Evolutionary conservation across 2,797 vertebrate genomes (phyloP).

Genomic region (Graptemys geographica): DNA sequence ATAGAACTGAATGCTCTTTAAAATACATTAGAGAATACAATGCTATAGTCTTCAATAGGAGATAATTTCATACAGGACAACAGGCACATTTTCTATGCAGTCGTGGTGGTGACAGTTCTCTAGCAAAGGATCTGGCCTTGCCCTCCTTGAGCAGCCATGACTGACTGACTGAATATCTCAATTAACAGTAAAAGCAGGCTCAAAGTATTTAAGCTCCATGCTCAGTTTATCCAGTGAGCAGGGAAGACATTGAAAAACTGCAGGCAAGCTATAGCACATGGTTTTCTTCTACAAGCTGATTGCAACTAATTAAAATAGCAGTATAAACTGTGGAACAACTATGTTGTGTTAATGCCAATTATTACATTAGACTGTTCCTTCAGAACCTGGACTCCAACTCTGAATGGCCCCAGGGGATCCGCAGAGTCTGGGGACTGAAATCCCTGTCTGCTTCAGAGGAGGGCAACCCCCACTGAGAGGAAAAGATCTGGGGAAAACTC

Average conservation of each 20-base stretch:
- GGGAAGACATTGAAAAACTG: neutral
- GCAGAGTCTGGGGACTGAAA: neutral
- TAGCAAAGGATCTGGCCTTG: neutral
- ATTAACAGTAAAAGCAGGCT: fast-evolving
- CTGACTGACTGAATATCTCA: fast-evolving
- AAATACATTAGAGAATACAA: fast-evolving
- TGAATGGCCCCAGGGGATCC: neutral
- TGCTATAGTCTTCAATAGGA: neutral
- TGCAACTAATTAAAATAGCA: neutral
- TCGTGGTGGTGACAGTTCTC: neutral
- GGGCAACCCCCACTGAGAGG: neutral
- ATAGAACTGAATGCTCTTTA: fast-evolving
- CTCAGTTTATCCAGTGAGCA: neutral
- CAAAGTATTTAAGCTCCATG: fast-evolving
- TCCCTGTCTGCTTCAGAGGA: neutral
- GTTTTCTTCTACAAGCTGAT: fast-evolving
- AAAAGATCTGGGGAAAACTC: neutral
- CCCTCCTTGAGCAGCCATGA: fast-evolving
- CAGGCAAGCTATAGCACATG: neutral
- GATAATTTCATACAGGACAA: fast-evolving
- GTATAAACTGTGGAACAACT: neutral
- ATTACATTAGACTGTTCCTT: neutral
- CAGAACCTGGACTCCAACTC: neutral
- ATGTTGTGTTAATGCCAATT: neutral
- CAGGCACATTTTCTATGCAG: fast-evolving